Conservation (phyloP, 2,888 invertebrate genomes). For the Scaptodrosophila latifasciaeformis region DNA sequence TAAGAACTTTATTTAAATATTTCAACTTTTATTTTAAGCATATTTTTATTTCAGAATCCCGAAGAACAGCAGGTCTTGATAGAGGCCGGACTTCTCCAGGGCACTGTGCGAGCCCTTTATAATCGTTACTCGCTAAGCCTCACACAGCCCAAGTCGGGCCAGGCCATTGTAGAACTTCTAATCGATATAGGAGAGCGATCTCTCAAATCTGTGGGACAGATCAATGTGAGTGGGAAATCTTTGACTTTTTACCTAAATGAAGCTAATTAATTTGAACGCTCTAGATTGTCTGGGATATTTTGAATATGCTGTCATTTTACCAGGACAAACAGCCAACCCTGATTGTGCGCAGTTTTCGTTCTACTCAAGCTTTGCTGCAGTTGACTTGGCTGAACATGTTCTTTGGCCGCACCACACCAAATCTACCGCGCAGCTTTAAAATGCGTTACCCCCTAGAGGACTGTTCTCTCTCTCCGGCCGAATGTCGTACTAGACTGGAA, state of each 20-base stretch:
- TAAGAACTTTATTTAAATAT: slow-evolving; percentile 24
- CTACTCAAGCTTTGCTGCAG: slow-evolving; percentile 70
- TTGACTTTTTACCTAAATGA: background rate
- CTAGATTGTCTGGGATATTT: slow-evolving; percentile 73
- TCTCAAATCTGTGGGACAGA: slow-evolving; percentile 71
- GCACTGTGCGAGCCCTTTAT: slow-evolving; percentile 69
- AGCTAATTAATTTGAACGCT: background rate
- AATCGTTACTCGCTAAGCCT: slow-evolving; percentile 59
- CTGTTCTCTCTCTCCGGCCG: slow-evolving; percentile 60
- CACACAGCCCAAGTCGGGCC: slow-evolving; percentile 55
- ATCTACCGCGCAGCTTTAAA: slow-evolving; percentile 49
- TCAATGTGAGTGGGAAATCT: slow-evolving; percentile 69
- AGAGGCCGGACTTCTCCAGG: slow-evolving; percentile 72
- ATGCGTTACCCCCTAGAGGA: slow-evolving; percentile 46
- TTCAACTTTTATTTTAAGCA: background rate
- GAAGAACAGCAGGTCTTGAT: slow-evolving; percentile 63
- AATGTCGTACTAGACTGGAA: slow-evolving; percentile 72
- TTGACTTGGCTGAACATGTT: slow-evolving; percentile 68
- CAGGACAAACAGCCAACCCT: slow-evolving; percentile 67
- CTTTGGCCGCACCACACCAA: slow-evolving; percentile 39
- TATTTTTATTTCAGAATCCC: slow-evolving; percentile 47
- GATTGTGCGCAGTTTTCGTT: slow-evolving; percentile 68
- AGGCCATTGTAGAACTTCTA: slow-evolving; percentile 64
- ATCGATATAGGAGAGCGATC: slow-evolving; percentile 66
- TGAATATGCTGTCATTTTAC: slow-evolving; percentile 71